These are phyloP conservation scores for Okamejei kenojei DNA, from an alignment of 2,797 vertebrate genomes.

Conservation along the genomic window DNA sequence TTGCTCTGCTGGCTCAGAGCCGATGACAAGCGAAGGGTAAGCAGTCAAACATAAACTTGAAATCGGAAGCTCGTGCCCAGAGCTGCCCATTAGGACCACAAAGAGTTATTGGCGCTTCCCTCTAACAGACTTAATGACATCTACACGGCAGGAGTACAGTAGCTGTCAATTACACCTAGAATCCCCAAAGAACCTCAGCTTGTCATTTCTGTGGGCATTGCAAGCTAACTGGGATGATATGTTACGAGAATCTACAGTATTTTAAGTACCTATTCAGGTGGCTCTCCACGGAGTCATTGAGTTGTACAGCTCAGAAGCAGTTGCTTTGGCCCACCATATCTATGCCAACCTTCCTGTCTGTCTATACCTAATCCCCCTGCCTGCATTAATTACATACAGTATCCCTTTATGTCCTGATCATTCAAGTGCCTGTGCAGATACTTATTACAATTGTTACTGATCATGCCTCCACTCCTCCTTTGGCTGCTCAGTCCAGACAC, in stretches of 20 bases:
- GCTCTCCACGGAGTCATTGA: background rate
- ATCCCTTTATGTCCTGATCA: too few relatives aligned
- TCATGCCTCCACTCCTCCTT: too few relatives aligned
- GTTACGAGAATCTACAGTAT: background rate
- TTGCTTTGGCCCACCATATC: too few relatives aligned
- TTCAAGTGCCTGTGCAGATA: too few relatives aligned
- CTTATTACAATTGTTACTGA: too few relatives aligned
- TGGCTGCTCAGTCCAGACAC: too few relatives aligned
- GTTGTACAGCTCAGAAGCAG: too few relatives aligned
- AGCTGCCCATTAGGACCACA: background rate
- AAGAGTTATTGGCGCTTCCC: background rate
- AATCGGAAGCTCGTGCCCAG: background rate
- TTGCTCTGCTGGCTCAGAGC: background rate
- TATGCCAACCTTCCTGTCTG: too few relatives aligned
- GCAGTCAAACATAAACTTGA: background rate
- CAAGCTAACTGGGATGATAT: background rate
- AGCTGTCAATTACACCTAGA: background rate
- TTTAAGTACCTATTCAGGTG: background rate
- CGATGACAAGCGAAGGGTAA: background rate
- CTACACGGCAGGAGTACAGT: background rate
- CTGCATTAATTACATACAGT: too few relatives aligned
- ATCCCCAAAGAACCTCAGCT: background rate
- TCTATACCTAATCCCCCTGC: too few relatives aligned
- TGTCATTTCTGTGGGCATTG: background rate
- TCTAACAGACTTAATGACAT: background rate